A percentile compares a stretch with the other conserved stretches of the same genome.
These are phyloP conservation scores for Psilopsiagon aymara DNA, from an alignment of 2,113 vertebrate genomes.

Conservation along the genomic window DNA sequence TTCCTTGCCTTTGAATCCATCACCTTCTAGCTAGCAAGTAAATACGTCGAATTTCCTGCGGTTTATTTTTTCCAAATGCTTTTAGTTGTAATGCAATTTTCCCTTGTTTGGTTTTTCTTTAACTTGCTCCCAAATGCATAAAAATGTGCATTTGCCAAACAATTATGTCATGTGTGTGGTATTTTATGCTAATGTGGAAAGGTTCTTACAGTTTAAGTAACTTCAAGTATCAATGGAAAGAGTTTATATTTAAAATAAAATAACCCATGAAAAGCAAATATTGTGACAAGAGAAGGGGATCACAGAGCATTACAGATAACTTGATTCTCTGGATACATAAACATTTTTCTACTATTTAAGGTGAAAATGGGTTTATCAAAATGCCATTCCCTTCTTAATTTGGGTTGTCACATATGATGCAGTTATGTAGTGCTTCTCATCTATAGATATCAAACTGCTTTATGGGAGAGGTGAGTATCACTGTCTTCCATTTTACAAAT, in stretches of 20 bases:
- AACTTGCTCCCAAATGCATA: background rate
- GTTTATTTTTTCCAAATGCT: background rate
- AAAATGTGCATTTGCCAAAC: background rate
- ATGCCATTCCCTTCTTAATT: background rate
- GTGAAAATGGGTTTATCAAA: background rate
- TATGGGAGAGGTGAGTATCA: background rate
- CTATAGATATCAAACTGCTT: background rate
- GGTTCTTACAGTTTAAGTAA: background rate
- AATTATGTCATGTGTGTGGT: background rate
- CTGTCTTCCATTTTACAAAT: conserved; percentile 15
- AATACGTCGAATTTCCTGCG: background rate
- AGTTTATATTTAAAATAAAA: background rate
- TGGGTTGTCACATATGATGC: background rate
- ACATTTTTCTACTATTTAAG: background rate
- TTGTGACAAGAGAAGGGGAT: background rate
- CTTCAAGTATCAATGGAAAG: background rate
- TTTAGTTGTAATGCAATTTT: background rate
- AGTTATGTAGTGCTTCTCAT: background rate
- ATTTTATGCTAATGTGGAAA: background rate
- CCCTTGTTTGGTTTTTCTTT: background rate
- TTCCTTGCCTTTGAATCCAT: background rate
- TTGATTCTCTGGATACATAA: background rate
- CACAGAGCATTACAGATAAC: background rate
- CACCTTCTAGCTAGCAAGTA: background rate
- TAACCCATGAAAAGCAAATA: background rate